Percentiles rank a stretch among this genome's conserved stretches.
phyloP scores from a whole-genome alignment of 1,140 invertebrate genomes.

The Prorops nasuta region DNA sequence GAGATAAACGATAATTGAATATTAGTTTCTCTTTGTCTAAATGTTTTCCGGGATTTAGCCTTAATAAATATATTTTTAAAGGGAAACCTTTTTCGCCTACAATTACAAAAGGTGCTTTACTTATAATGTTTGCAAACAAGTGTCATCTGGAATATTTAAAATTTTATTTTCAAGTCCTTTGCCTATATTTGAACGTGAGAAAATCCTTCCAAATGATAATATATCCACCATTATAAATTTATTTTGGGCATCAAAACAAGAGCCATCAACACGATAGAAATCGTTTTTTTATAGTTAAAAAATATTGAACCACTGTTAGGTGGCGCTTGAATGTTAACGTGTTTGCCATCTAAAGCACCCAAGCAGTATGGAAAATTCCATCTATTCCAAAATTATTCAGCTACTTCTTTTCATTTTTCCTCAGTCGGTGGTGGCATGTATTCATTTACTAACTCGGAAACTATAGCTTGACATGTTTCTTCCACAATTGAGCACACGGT shows the following conservation, averaged over 20 bases:
- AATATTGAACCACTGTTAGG: neutral
- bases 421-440: conserved; percentile 23
- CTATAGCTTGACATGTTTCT: conserved; percentile 21
- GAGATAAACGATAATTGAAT: conserved; percentile 49
- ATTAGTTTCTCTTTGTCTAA: conserved; percentile 26
- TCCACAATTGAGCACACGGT: conserved; percentile 24
- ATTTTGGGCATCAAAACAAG: conserved; percentile 39
- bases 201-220: conserved; percentile 36
- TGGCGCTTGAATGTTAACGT: conserved; percentile 27
- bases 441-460: conserved; percentile 11
- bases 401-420: conserved; percentile 25
- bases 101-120: conserved; percentile 29
- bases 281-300: conserved; percentile 14
- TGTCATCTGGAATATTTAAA: conserved; percentile 34
- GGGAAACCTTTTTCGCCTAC: conserved; percentile 51
- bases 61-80: conserved; percentile 40
- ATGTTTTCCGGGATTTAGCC: conserved; percentile 35
- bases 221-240: conserved; percentile 41
- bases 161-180: conserved; percentile 17
- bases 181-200: conserved; percentile 25
- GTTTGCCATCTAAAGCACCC: conserved; percentile 48
- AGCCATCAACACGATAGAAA: conserved; percentile 36
- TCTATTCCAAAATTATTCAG: conserved; percentile 26
- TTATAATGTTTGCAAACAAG: conserved; percentile 6
- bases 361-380: conserved; percentile 52